phyloP scores from a whole-genome alignment of 1,140 invertebrate species.

The Trissolcus basalis region DNA sequence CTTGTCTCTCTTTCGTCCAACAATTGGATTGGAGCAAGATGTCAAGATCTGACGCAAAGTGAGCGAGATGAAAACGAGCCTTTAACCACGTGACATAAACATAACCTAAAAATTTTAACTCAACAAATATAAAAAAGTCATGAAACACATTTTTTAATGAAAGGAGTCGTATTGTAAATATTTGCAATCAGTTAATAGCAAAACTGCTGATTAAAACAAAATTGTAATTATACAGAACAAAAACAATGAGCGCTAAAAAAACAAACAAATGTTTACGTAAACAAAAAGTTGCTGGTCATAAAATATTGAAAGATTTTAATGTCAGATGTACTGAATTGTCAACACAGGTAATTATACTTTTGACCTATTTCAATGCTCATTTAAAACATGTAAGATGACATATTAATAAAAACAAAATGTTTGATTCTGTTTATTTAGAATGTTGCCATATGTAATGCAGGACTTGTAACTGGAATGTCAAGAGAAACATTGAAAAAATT shows the following conservation, averaged over 20 bases:
- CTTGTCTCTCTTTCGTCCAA: no score
- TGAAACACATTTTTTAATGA: no score
- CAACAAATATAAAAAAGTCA: no score
- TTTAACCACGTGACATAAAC: no score
- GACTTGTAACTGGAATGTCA: conserved; percentile 83
- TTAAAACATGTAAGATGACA: conserved; percentile 6
- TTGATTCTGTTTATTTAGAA: conserved; percentile 74
- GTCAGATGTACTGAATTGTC: conserved; percentile 67
- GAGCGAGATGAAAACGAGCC: no score
- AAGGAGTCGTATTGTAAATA: no score
- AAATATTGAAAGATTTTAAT: conserved; percentile 72
- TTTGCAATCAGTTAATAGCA: no score
- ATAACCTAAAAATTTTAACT: not conserved
- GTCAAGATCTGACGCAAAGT: no score
- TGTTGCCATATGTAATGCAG: conserved; percentile 84
- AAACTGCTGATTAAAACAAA: no score
- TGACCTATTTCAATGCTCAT: no score
- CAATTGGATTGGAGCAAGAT: no score
- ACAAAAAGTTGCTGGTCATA: conserved; percentile 73
- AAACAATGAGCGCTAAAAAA: conserved; percentile 30
- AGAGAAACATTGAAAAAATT: conserved; percentile 79
- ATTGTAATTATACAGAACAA: no score
- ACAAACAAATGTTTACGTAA: conserved; percentile 66
- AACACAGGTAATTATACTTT: conserved; percentile 64
- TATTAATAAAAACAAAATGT: conserved; percentile 18